These are phyloP conservation scores for Pantherophis alleghaniensis DNA, from an alignment of 2,797 vertebrate species.

Conservation along the genomic window DNA sequence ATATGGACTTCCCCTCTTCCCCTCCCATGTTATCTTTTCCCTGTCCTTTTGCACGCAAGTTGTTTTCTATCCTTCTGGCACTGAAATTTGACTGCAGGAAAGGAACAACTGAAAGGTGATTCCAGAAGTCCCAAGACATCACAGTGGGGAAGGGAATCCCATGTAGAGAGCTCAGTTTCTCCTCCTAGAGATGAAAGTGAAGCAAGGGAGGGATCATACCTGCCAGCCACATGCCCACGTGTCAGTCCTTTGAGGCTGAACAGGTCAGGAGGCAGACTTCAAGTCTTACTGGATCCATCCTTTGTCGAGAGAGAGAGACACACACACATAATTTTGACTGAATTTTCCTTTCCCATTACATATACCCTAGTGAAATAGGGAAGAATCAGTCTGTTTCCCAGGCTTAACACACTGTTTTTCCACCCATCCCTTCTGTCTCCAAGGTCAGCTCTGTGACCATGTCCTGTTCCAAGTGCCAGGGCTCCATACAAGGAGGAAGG, in stretches of 20 bases:
- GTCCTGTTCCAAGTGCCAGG: background rate
- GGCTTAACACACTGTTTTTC: background rate
- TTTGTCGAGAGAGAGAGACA: background rate
- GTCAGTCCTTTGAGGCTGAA: background rate
- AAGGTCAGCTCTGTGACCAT: background rate
- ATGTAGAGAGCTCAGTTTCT: background rate
- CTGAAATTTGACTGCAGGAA: background rate
- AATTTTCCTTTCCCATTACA: background rate
- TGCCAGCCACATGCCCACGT: rapidly evolving
- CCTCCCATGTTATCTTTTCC: background rate
- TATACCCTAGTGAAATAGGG: background rate
- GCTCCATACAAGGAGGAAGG: background rate
- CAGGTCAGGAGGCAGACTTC: background rate
- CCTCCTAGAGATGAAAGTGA: background rate
- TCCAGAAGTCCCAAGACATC: too few species aligned
- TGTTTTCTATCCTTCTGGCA: background rate
- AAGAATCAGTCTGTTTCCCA: background rate
- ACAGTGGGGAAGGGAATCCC: background rate
- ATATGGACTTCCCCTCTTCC: background rate
- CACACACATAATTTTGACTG: background rate
- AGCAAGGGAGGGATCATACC: background rate
- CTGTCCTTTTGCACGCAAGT: background rate
- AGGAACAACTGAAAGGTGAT: background rate
- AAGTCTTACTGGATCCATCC: background rate
- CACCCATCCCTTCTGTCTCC: background rate